Evolutionary conservation across 2,888 invertebrate genomes (phyloP).

Genomic region (Lingula anatina): DNA sequence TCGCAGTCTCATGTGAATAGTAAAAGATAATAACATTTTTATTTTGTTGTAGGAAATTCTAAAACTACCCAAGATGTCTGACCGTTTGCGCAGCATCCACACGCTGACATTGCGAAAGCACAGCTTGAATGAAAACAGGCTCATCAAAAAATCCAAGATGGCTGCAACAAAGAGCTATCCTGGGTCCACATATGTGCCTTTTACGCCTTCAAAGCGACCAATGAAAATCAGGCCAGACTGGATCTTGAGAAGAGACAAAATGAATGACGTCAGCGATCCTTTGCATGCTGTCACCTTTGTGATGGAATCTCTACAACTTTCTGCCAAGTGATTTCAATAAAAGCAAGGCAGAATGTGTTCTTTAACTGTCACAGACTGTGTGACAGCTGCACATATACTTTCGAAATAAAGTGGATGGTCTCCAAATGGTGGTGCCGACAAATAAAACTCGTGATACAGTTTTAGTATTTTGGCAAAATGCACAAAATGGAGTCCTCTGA

Average conservation of each 20-base stretch:
- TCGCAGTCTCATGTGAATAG: no score
- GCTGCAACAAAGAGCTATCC: constrained; percentile 19
- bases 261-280: constrained; percentile 34
- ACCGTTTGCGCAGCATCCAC: constrained; percentile 34
- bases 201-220: constrained; percentile 14
- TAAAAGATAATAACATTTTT: no score
- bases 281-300: constrained; percentile 37
- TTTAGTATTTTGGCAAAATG: no score
- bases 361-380: no score
- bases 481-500: no score
- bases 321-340: constrained; percentile 22
- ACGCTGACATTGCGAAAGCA: constrained; percentile 34
- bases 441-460: no score
- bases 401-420: no score
- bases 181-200: constrained; percentile 12
- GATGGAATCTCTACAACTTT: constrained; percentile 26
- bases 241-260: constrained; percentile 28
- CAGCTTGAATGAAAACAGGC: constrained; percentile 27
- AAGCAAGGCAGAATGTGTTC: no score
- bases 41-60: constrained; percentile 25
- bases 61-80: constrained; percentile 20
- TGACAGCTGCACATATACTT: no score
- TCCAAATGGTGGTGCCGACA: no score
- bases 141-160: constrained; percentile 26
- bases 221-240: constrained; percentile 35